A percentile compares a stretch with the other conserved stretches of the same genome.
phyloP scores from a whole-genome alignment of 2,113 vertebrate genomes.

The Promerops cafer region DNA sequence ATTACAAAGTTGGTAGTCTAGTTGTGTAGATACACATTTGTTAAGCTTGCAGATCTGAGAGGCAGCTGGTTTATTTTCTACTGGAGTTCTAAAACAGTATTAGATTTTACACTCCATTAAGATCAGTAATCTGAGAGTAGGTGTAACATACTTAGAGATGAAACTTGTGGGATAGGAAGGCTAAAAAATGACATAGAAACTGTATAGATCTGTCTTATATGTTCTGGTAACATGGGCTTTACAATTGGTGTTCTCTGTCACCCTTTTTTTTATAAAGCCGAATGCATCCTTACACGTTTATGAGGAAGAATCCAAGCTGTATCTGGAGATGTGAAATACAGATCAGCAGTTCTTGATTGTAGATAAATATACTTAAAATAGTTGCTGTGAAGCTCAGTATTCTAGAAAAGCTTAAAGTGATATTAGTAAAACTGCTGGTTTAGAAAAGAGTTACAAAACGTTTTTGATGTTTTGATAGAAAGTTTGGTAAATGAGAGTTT shows the following conservation, averaged over 20 bases:
- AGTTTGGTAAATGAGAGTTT: background rate
- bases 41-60: background rate
- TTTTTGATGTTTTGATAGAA: background rate
- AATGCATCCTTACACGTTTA: accelerated
- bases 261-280: background rate
- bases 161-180: background rate
- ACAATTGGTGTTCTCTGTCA: background rate
- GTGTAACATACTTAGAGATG: background rate
- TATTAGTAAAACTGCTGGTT: background rate
- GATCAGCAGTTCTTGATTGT: background rate
- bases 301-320: background rate
- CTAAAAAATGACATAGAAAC: background rate
- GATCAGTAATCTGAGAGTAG: background rate
- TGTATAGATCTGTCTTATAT: background rate
- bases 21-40: background rate
- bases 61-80: background rate
- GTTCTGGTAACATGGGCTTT: background rate
- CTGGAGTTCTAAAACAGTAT: background rate
- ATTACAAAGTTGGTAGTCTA: background rate
- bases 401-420: background rate
- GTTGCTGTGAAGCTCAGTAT: background rate
- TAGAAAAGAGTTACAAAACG: background rate
- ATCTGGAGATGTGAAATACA: background rate
- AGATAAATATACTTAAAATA: background rate
- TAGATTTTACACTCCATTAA: background rate